phyloP scores from a whole-genome alignment of 2,113 vertebrate genomes.

The Sclerurus mexicanus region DNA sequence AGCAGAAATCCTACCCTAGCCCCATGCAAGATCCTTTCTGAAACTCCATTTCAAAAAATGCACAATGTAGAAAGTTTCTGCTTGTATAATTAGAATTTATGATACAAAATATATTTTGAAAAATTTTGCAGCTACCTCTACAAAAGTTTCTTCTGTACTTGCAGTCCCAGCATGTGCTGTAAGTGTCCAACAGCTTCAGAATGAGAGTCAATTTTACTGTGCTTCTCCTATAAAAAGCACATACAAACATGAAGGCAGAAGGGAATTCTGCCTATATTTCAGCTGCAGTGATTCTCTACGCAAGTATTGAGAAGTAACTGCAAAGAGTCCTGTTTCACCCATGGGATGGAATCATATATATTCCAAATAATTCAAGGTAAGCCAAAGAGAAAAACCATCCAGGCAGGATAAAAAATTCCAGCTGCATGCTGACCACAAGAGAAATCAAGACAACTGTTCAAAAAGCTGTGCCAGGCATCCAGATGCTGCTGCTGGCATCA shows the following conservation, averaged over 20 bases:
- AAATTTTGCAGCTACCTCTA: not conserved
- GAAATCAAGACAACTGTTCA: constrained; percentile 26
- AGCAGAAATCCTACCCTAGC: not conserved
- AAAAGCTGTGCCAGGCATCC: constrained; percentile 10
- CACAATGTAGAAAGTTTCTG: not conserved
- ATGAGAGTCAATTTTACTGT: not conserved
- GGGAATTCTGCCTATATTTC: not conserved
- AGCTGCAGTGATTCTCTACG: not conserved
- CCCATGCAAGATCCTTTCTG: not conserved
- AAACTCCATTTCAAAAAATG: not conserved
- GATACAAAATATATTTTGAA: not conserved
- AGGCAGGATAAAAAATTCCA: constrained; percentile 38
- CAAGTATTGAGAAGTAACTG: not conserved
- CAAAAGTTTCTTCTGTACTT: not conserved
- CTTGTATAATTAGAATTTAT: not conserved
- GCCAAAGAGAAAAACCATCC: constrained; percentile 9
- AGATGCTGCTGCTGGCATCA: constrained; percentile 33
- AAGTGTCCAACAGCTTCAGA: not conserved
- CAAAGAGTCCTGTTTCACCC: not conserved
- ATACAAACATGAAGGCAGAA: not conserved
- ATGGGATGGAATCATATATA: not conserved
- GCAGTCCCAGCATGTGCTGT: accelerated
- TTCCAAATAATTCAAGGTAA: constrained; percentile 44
- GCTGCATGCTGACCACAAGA: not conserved
- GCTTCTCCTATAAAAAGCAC: not conserved